A percentile compares a stretch with the other conserved stretches of the same genome.
Conservation (phyloP, 2,888 invertebrate genomes). For the Heteromyza rotundicornis region DNA sequence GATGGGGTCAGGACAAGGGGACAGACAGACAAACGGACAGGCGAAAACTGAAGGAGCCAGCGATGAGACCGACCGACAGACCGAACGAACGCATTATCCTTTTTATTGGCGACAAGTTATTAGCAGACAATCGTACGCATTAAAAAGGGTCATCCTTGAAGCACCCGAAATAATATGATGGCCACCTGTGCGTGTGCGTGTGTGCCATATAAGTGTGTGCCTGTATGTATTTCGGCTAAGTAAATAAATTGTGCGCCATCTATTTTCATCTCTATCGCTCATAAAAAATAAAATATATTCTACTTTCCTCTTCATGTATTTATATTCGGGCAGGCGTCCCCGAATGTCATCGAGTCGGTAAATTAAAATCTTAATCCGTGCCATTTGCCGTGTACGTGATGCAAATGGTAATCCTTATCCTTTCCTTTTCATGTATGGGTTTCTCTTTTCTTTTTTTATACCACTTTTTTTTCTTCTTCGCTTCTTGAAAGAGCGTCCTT, state of each 20-base stretch:
- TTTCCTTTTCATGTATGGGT: too few relatives aligned
- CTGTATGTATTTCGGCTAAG: not conserved
- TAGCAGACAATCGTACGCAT: not conserved
- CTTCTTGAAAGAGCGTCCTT: not conserved
- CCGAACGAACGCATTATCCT: not conserved
- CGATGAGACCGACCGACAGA: too few relatives aligned
- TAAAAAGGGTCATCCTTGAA: not conserved
- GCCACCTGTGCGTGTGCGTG: not conserved
- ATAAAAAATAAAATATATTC: not conserved
- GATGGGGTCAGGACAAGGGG: not conserved
- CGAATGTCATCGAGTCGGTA: conserved; percentile 21
- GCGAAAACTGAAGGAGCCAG: too few relatives aligned
- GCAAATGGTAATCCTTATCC: too few relatives aligned
- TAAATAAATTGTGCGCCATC: not conserved
- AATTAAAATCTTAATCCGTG: conserved; percentile 30
- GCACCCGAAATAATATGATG: not conserved
- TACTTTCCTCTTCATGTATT: not conserved
- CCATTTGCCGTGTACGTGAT: conserved; percentile 27
- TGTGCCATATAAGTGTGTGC: not conserved
- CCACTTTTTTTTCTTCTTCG: not conserved
- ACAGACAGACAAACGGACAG: too few relatives aligned
- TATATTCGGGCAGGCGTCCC: not conserved
- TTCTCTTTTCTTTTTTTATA: too few relatives aligned
- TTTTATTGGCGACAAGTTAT: conserved; percentile 1
- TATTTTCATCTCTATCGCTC: not conserved